These are phyloP conservation scores for Caenorhabditis sp. DNA, from an alignment of 2,888 invertebrate genomes.

Conservation along the genomic window DNA sequence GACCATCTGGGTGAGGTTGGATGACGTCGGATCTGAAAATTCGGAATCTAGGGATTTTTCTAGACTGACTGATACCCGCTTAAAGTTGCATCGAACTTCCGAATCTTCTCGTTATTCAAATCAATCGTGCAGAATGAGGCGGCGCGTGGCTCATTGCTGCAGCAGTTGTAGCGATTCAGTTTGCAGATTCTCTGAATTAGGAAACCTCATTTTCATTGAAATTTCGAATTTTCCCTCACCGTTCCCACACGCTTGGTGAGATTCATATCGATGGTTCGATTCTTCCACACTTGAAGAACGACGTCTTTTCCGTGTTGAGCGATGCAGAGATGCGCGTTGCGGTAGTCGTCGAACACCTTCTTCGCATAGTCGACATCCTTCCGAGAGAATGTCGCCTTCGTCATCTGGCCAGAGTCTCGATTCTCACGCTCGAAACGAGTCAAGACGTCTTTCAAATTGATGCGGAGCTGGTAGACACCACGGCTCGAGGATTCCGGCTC, in stretches of 20 bases:
- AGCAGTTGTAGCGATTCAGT: conserved; percentile 3
- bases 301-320: conserved; percentile 37
- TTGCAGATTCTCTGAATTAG: conserved; percentile 17
- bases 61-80: not conserved
- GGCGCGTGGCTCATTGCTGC: not conserved
- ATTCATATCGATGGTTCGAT: conserved; percentile 18
- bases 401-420: not conserved
- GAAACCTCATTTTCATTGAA: no score
- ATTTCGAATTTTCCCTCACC: conserved; percentile 5
- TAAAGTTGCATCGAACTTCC: conserved; percentile 15
- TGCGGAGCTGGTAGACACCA: conserved; percentile 45
- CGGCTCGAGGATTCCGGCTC: not conserved
- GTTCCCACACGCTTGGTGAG: conserved; percentile 28
- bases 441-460: conserved; percentile 48
- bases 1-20: conserved; percentile 45
- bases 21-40: conserved; percentile 55
- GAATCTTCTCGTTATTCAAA: conserved; percentile 30
- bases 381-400: conserved; percentile 11
- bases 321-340: not conserved
- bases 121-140: conserved; percentile 40
- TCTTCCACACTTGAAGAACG: conserved; percentile 28
- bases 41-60: not conserved
- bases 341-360: conserved; percentile 19
- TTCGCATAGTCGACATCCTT: conserved; percentile 28
- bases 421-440: not conserved